phyloP scores from a whole-genome alignment of 2,113 vertebrate species.

The Illadopsis cleaveri region DNA sequence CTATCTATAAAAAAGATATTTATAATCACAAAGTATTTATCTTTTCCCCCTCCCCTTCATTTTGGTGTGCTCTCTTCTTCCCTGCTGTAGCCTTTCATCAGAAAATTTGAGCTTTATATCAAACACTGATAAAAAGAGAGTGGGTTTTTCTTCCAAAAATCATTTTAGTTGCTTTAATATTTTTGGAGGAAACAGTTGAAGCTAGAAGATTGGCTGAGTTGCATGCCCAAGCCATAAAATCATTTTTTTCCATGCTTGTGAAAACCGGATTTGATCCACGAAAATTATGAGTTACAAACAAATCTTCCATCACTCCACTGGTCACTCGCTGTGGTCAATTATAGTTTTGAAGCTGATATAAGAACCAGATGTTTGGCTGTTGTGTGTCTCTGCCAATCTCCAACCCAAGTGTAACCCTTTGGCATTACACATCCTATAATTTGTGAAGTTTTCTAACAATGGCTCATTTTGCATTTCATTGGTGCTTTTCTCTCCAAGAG shows the following conservation, averaged over 20 bases:
- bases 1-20: background rate
- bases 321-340: background rate
- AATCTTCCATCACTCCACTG: background rate
- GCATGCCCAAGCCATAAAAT: background rate
- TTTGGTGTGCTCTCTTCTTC: background rate
- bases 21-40: background rate
- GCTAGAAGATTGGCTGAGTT: background rate
- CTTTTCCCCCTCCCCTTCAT: background rate
- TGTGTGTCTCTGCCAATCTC: background rate
- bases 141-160: background rate
- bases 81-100: background rate
- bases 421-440: background rate
- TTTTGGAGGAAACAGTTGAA: background rate
- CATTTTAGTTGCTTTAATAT: background rate
- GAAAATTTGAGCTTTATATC: background rate
- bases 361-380: constrained; percentile 11
- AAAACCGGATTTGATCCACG: background rate
- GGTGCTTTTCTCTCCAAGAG: background rate
- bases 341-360: background rate
- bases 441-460: background rate
- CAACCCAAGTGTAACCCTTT: background rate
- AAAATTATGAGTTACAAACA: background rate
- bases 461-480: background rate
- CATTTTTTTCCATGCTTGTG: background rate
- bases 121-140: background rate